phyloP scores from a whole-genome alignment of 2,888 invertebrate species.

The Hydrotaea cyrtoneurina region DNA sequence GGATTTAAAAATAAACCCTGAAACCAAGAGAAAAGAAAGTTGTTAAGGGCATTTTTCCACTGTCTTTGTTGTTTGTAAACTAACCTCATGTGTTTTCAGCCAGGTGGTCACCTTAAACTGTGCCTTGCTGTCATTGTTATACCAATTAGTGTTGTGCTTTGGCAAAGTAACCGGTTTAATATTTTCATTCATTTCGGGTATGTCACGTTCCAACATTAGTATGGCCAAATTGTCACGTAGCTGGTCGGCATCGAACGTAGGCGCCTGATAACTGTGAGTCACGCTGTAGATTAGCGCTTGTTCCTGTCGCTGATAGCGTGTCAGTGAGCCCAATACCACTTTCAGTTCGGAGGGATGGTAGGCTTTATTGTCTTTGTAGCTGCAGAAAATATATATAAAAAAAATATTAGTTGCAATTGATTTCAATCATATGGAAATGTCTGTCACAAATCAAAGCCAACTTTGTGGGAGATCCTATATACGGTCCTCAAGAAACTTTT shows the following conservation, averaged over 20 bases:
- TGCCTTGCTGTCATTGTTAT: neutral
- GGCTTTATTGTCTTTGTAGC: slow-evolving; percentile 57
- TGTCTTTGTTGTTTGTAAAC: neutral
- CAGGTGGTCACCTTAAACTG: slow-evolving; percentile 64
- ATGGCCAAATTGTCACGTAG: slow-evolving; percentile 74
- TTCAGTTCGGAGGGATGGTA: slow-evolving; percentile 77
- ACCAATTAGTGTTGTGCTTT: slow-evolving; percentile 42
- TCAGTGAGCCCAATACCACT: slow-evolving; percentile 73
- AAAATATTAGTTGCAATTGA: slow-evolving; percentile 21
- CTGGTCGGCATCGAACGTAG: slow-evolving; percentile 65
- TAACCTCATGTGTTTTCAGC: slow-evolving; percentile 59
- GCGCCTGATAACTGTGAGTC: slow-evolving; percentile 74
- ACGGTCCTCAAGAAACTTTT: no score
- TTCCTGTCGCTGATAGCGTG: slow-evolving; percentile 70
- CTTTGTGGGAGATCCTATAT: no score
- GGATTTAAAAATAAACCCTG: slow-evolving; percentile 60
- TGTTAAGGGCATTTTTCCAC: no score
- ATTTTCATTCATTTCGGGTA: slow-evolving; percentile 69
- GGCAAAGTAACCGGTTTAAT: slow-evolving; percentile 73
- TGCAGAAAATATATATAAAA: slow-evolving; percentile 38
- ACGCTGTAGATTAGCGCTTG: slow-evolving; percentile 72
- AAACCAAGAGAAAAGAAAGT: slow-evolving; percentile 8
- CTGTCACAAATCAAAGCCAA: no score
- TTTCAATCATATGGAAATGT: no score
- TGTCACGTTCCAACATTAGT: slow-evolving; percentile 75